Conservation (phyloP, 30 jellyfish, hydroid and myxozoan genomes). For the Chrysaora quinquecirrha region DNA sequence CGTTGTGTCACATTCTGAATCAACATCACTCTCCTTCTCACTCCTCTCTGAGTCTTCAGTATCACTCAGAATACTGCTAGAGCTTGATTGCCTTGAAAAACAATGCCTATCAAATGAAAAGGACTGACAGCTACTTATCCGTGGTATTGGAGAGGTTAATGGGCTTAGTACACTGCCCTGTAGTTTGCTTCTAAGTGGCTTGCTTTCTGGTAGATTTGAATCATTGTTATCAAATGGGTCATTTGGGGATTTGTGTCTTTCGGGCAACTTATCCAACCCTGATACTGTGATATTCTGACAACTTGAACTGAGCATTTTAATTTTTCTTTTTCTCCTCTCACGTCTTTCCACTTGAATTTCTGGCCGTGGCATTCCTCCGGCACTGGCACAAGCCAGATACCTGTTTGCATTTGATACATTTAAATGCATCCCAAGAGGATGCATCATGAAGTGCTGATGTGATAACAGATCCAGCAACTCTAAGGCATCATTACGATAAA, state of each 20-base stretch:
- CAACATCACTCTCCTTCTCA: conserved; percentile 85
- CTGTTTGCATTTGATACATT: conserved; percentile 28
- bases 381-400: conserved; percentile 80
- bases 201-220: conserved; percentile 27
- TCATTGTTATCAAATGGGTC: conserved; percentile 56
- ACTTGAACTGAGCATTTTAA: conserved; percentile 16
- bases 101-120: conserved; percentile 27
- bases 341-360: neutral
- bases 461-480: conserved; percentile 84
- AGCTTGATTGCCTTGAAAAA: conserved; percentile 53
- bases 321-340: conserved; percentile 18
- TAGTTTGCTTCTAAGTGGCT: conserved; percentile 14
- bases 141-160: conserved; percentile 29
- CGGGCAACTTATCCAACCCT: neutral
- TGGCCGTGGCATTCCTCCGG: conserved; percentile 81
- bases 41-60: conserved; percentile 85
- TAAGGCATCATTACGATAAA: conserved; percentile 79
- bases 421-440: conserved; percentile 90
- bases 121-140: neutral
- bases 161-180: conserved; percentile 40
- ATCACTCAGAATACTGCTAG: conserved; percentile 61
- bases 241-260: conserved; percentile 9
- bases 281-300: conserved; percentile 4
- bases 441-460: conserved; percentile 98
- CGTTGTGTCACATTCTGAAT: conserved; percentile 79